These are phyloP conservation scores for Plagiodera versicolora DNA, from an alignment of 2,888 invertebrate species.

Conservation along the genomic window DNA sequence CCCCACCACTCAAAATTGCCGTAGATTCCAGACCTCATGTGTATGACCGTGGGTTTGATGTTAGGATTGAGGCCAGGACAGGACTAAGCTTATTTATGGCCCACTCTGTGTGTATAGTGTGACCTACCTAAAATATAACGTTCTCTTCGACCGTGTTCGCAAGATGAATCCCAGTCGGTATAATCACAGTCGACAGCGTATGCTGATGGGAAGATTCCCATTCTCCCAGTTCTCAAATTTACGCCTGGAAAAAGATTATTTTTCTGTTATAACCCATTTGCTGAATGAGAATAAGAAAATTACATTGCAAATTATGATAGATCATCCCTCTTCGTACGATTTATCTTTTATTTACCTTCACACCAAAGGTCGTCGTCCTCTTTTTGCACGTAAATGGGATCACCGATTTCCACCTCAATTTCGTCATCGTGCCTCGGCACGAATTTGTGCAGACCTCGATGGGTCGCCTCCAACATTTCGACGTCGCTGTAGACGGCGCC, in stretches of 20 bases:
- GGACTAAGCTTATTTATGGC: too few species aligned
- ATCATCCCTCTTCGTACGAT: too few species aligned
- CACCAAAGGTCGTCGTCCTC: conserved; percentile 98
- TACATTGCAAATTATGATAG: too few species aligned
- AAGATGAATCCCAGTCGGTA: conserved; percentile 89
- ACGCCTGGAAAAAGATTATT: conserved; percentile 71
- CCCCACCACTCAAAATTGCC: too few species aligned
- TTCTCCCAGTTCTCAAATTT: conserved; percentile 87
- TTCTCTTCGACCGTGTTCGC: conserved; percentile 82
- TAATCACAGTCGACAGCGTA: conserved; percentile 97
- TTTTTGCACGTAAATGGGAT: conserved; percentile 94
- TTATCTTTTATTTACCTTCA: conserved; percentile 70
- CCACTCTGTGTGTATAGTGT: too few species aligned
- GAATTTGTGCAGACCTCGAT: conserved; percentile 94
- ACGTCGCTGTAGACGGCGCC: conserved; percentile 68
- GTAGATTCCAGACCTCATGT: too few species aligned
- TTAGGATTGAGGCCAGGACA: too few species aligned
- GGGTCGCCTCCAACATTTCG: conserved; percentile 81
- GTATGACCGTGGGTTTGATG: too few species aligned
- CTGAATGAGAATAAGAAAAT: too few species aligned
- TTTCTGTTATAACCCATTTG: too few species aligned
- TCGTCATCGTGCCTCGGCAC: conserved; percentile 94
- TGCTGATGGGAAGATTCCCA: conserved; percentile 94
- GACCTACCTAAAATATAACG: conserved; percentile 75
- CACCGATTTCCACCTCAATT: conserved; percentile 95